phyloP scores from a whole-genome alignment of 2,888 invertebrate genomes.

The Timema cristinae region DNA sequence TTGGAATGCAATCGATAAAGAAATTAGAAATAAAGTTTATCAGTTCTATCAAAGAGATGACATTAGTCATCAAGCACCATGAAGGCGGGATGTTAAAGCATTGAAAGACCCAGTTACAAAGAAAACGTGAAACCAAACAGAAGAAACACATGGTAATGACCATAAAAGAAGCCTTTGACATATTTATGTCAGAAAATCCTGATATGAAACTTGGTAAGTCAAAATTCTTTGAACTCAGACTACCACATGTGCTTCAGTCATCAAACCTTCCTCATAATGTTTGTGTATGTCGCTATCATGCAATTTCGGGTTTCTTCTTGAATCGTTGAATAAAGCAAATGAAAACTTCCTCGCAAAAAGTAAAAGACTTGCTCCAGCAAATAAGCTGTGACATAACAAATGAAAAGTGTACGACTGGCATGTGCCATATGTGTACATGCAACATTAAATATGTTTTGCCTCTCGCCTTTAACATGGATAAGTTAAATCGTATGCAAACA shows the following conservation, averaged over 20 bases:
- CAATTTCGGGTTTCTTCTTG: conserved; percentile 1
- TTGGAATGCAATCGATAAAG: too few relatives aligned
- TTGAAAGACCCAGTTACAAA: background rate
- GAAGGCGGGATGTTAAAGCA: background rate
- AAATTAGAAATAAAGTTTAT: background rate
- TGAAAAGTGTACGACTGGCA: background rate
- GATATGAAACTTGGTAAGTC: background rate
- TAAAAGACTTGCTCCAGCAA: background rate
- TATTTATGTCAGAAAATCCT: background rate
- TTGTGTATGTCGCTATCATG: conserved; percentile 2
- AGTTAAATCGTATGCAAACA: background rate
- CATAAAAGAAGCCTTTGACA: conserved; percentile 7
- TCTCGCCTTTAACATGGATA: background rate
- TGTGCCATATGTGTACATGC: background rate
- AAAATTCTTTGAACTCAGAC: background rate
- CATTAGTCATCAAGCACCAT: background rate
- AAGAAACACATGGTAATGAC: conserved; percentile 13
- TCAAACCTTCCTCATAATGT: background rate
- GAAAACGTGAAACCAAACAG: background rate
- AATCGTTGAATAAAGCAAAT: background rate
- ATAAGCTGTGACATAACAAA: background rate
- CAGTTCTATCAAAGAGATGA: background rate
- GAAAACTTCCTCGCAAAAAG: background rate
- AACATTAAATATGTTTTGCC: too few relatives aligned
- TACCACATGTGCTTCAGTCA: background rate